Base-by-base conservation (phyloP, 2,113 vertebrate genomes). In the Gallinago paraguaiae region DNA sequence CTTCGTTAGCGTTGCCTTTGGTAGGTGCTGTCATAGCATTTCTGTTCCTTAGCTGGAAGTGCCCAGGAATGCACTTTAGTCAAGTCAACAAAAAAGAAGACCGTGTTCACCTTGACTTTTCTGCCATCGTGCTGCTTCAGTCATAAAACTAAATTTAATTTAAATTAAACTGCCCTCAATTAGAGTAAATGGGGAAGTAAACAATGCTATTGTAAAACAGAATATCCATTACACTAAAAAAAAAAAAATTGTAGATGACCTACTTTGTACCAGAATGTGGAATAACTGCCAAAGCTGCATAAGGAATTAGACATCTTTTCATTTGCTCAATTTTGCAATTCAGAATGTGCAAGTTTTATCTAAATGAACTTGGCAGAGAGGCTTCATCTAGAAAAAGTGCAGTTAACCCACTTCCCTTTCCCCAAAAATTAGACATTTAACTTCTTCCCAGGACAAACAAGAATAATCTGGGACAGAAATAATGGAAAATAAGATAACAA, bases 101-200 rank as follows among this genome's bases (percentile, higher is more conserved):
- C 15, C 1, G 1, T 45, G 48, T 90, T 97, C 68, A 97, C 67
- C 82, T 93, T 96, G 79, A 60, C 84, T 93, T 93, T 79, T 77
- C 87, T 90, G 89, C 39, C 35, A 28, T 57, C 0, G 0, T 93
- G 43, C 48, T 95, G 8, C 76, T 94, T 86, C 53, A 93, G 39
- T 82, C 72, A 75, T 94, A 89, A 96, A 94, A 83, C 82, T 68
- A 84, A 94, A 88, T 95, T 90, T 95, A 94, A 87, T 80, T 96
- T 68, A 87, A 90, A 91, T 95, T 91, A 94, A 97, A 92, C 65
- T 90, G 67, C 85, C 86, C 90, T 97, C 96, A 96, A 85, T 97
- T 97, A 96, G 70, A 95, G 79, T 88, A 96, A 97, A 97, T 95
- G 84, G 85, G 69, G 74, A 97, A 56, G 67, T 92, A 96, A 96